Conservation (phyloP, 2,797 vertebrate species). For the Intellagama lesueurii region DNA sequence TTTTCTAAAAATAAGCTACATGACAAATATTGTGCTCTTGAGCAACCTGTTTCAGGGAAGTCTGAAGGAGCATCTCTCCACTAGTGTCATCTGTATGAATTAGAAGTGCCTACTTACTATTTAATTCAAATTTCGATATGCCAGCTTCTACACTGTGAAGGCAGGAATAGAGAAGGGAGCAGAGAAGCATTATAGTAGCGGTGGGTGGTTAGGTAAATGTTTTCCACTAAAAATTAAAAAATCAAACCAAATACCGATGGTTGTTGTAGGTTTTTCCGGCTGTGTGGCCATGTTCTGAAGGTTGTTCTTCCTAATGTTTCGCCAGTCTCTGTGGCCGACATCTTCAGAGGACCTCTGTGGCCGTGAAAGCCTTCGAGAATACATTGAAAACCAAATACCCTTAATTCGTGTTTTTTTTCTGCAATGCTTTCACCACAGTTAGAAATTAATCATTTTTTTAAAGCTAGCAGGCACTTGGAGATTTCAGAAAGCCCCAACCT, state of each 20-base stretch:
- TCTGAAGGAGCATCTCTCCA: not conserved
- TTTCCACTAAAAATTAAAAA: not conserved
- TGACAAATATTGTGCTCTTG: not conserved
- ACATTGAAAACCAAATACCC: not conserved
- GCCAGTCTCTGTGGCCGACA: too few species aligned
- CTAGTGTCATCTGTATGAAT: not conserved
- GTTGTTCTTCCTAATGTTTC: too few species aligned
- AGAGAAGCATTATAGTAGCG: not conserved
- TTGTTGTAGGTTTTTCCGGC: not conserved
- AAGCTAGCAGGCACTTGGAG: not conserved
- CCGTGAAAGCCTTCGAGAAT: too few species aligned
- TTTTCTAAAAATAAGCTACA: not conserved
- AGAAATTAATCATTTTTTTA: not conserved
- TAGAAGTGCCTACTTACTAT: not conserved
- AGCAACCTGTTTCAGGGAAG: not conserved
- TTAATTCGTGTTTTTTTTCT: not conserved
- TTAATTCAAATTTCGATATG: not conserved
- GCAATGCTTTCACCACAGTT: not conserved
- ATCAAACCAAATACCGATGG: not conserved
- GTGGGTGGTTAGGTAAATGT: not conserved
- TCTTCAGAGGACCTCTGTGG: too few species aligned
- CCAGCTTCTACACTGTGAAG: not conserved
- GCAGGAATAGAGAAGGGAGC: not conserved
- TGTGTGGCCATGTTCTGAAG: too few species aligned
- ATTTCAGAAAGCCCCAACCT: not conserved